A percentile compares a stretch with the other conserved stretches of the same genome.
phyloP scores from a whole-genome alignment of 2,113 vertebrate species.

The Lophura nycthemera region DNA sequence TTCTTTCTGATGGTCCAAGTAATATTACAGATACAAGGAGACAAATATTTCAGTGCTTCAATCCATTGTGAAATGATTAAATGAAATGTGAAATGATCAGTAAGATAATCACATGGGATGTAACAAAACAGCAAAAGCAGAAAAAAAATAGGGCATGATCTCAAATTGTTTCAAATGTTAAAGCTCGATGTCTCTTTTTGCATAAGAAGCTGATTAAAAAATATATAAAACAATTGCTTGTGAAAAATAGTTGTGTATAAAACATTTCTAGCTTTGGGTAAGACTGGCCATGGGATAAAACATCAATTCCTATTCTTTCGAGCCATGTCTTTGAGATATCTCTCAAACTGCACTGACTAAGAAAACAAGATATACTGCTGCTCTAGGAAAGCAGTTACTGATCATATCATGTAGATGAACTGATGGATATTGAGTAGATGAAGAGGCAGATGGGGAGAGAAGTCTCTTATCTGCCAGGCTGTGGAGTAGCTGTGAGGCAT shows the following conservation, averaged over 20 bases:
- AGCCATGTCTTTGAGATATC: not conserved
- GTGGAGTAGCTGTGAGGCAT: not conserved
- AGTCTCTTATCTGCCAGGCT: not conserved
- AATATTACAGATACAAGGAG: not conserved
- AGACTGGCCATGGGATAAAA: not conserved
- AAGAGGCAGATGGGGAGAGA: not conserved
- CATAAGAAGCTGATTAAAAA: not conserved
- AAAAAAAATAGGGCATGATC: not conserved
- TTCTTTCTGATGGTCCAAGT: not conserved
- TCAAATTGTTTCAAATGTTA: not conserved
- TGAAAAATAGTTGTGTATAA: not conserved
- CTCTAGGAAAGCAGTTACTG: not conserved
- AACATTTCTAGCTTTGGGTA: not conserved
- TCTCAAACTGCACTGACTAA: not conserved
- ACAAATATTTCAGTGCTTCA: not conserved
- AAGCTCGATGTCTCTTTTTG: not conserved
- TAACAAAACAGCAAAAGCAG: not conserved
- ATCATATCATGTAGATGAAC: not conserved
- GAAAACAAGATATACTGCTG: not conserved
- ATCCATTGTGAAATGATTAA: not conserved
- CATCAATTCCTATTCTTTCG: not conserved
- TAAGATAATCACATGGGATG: not conserved
- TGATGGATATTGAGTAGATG: not conserved
- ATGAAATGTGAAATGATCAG: not conserved
- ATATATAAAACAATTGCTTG: not conserved